Evolutionary conservation across 2,797 vertebrate species (phyloP).

Genomic region (Rhinichthys osculus): DNA sequence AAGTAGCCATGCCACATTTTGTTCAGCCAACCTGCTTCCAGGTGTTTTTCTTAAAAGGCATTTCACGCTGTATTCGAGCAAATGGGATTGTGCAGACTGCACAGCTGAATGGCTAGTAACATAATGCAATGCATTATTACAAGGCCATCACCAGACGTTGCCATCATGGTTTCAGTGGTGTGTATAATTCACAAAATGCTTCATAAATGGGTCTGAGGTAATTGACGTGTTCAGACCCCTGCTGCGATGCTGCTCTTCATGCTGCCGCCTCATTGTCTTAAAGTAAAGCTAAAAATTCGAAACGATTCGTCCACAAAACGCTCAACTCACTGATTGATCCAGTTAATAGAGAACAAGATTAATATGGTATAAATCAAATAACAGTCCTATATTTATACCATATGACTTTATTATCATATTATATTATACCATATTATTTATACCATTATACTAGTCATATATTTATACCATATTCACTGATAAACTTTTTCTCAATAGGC

Average conservation of each 20-base stretch:
- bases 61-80: constrained; percentile 29
- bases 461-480: too few relatives aligned
- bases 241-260: background rate
- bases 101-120: constrained; percentile 27
- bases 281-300: background rate
- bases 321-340: background rate
- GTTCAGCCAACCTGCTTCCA: constrained; percentile 25
- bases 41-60: constrained; percentile 52
- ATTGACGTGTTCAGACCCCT: background rate
- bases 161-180: constrained; percentile 28
- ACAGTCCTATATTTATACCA: background rate
- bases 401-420: background rate
- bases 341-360: background rate
- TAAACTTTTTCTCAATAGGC: too few relatives aligned
- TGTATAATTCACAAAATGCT: constrained; percentile 31
- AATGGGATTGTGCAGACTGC: constrained; percentile 32
- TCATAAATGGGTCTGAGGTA: constrained; percentile 5
- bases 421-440: background rate
- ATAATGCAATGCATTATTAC: constrained; percentile 39
- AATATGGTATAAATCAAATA: background rate
- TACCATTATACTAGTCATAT: too few relatives aligned
- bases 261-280: background rate
- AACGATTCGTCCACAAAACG: background rate
- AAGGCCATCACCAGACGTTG: constrained; percentile 16
- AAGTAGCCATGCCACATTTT: constrained; percentile 22